Base-by-base conservation (phyloP, 2,888 invertebrate species). In the Temnothorax ravouxi region DNA sequence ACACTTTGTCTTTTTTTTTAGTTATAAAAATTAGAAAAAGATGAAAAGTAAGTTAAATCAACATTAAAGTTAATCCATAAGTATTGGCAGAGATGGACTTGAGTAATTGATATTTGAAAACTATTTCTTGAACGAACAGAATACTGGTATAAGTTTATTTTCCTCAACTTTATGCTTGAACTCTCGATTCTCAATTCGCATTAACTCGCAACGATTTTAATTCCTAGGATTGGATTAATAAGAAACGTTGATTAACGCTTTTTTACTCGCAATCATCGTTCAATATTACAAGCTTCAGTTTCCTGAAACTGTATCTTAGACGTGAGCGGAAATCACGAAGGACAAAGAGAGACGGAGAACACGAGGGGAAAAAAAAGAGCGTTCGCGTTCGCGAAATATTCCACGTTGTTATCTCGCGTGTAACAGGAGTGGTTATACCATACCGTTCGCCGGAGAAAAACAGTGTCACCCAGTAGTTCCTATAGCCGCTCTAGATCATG, bases 401-500 rank as follows among this genome's bases (percentile, higher is more conserved):
- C 34, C 21, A 18, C 44, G 44, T 59, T 1, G 8, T 59, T 47
- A 21, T 21, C 34, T 21, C 34, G 11, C 13, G 21, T 3, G 5
- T 59, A 59, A 79, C 38, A 69, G 13, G 5, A 52, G 25, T 21
- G 41, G 34, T 59, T 59, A 71, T 29, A 71, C 21, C 13, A 4
- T 4, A n/a, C 18, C 4, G 18, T 18, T 71, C 15, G 34, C 44
- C 44, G 13, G n/a, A 41, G 44, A 18, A 79, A 69, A 69, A 69
- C 54, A 79, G 44, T 29, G 29, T 56, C 71, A 71, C 71, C 47
- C 47, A 38, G 47, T 38, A 71, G 59, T 47, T 34, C 21, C 69
- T 79, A 59, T 79, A 59, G 52, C 6, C n/a, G 56, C n/a, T 56
- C 79, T 79, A 59, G 38, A 79, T 79, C 47, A 47, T 79, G 13